Percentiles rank a stretch among this genome's conserved stretches.
Conservation (phyloP, 2,797 vertebrate genomes). For the Dromococcyx pavoninus region DNA sequence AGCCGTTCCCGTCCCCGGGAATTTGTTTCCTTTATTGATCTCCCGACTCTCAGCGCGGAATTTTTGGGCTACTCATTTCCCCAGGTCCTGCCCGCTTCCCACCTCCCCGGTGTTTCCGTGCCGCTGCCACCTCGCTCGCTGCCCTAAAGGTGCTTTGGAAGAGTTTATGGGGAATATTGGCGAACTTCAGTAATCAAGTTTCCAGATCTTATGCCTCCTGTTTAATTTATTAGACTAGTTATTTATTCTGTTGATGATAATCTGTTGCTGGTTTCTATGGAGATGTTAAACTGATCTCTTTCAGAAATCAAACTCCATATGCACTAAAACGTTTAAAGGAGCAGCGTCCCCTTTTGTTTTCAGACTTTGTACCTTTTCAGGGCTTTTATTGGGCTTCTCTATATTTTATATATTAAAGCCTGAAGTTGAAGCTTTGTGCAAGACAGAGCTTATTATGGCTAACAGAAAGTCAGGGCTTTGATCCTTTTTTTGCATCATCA, state of each 20-base stretch:
- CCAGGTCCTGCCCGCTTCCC: neutral
- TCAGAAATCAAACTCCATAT: conserved; percentile 87
- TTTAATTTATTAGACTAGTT: conserved; percentile 90
- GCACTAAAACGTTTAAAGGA: conserved; percentile 84
- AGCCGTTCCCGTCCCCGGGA: neutral
- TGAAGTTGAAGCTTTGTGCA: conserved; percentile 68
- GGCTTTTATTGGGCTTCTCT: conserved; percentile 64
- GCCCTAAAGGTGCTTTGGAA: conserved; percentile 62
- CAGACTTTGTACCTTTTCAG: conserved; percentile 73
- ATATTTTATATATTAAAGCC: conserved; percentile 72
- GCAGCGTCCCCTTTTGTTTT: conserved; percentile 72
- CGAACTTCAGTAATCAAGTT: conserved; percentile 85
- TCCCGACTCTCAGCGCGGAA: neutral
- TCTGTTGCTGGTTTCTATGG: conserved; percentile 90
- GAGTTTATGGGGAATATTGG: conserved; percentile 82
- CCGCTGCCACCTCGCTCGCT: conserved; percentile 49
- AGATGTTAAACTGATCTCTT: conserved; percentile 89
- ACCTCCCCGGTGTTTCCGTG: neutral
- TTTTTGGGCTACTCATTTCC: conserved; percentile 19
- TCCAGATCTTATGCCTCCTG: conserved; percentile 85
- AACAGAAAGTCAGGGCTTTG: conserved; percentile 77
- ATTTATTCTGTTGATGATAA: conserved; percentile 90
- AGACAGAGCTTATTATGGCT: conserved; percentile 78
- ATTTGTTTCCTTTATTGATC: neutral
- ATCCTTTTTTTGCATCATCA: conserved; percentile 80